Evolutionary conservation across 2,888 invertebrate genomes (phyloP), one percentile per base, ranked within the genome.

Genomic region (Eristalinus aeneus): DNA sequence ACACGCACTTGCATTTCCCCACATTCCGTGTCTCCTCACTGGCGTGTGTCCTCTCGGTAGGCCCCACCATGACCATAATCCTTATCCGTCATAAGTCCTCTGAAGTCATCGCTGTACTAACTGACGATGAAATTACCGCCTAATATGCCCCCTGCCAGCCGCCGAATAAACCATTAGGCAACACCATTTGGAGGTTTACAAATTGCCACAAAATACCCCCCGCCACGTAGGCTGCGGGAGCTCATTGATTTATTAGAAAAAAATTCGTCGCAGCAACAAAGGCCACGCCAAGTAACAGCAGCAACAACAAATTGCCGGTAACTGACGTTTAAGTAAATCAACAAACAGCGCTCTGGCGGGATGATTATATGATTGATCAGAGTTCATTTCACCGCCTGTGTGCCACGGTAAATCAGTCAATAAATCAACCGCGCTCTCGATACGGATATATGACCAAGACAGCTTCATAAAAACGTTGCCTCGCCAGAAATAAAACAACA

Each of bases 351-450:
- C 39, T 22, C 32, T 32, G 34, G 20, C 61, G 22, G 68, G 58
- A 46, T 46, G n/a, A n/a, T n/a, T n/a, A 65, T 64, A 78, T 78
- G 78, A 78, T 78, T 78, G 78, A 78, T 78, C 58, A 64, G 58
- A 78, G 39, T 72, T 46, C 71, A 32, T 71, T 72, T 71, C 56
- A 56, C 39, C 46, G n/a, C 32, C 53, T 27, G 16, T 68, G 54
- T 31, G 68, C 16, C 27, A 54, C 61, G 61, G 36, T n/a, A 11
- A 63, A 53, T 36, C 77, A 78, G 22, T 64, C 71, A 60, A 72
- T 78, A 72, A 72, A 78, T 78, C 78, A 72, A 27, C 22, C 53
- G 20, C 58, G 71, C 32, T 23, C 27, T 46, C 46, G 54, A 16
- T 34, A 60, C 78, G 58, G 54, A 16, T 46, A 53, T 71, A 64